A percentile compares a stretch with the other conserved stretches of the same genome.
Conservation (phyloP, 2,888 invertebrate genomes). For the Oscheius sp. region DNA sequence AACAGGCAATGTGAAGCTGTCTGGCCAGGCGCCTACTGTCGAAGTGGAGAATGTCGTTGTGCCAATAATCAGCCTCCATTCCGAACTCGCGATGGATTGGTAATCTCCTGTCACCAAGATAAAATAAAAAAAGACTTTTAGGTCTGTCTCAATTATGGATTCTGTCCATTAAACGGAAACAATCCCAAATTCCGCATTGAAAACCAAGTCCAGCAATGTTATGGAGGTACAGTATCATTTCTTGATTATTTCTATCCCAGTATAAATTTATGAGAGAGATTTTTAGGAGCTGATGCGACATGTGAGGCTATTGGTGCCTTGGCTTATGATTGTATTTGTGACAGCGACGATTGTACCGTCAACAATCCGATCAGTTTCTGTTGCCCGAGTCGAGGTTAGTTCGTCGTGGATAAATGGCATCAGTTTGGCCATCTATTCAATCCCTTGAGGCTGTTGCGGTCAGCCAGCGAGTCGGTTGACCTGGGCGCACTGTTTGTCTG, state of each 20-base stretch:
- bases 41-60: conserved; percentile 71
- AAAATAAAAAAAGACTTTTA: background rate
- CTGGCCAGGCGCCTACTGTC: conserved; percentile 72
- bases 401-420: background rate
- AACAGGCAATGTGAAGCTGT: conserved; percentile 72
- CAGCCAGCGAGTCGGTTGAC: conserved; percentile 18
- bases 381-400: conserved; percentile 70
- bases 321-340: conserved; percentile 72
- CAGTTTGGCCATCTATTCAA: too few relatives aligned
- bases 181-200: conserved; percentile 73
- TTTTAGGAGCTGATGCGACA: conserved; percentile 68
- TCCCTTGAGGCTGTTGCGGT: conserved; percentile 7
- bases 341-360: conserved; percentile 71
- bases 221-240: conserved; percentile 49
- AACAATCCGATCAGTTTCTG: conserved; percentile 73
- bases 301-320: conserved; percentile 72
- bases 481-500: conserved; percentile 19
- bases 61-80: conserved; percentile 73
- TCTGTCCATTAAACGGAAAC: conserved; percentile 72
- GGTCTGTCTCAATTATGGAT: conserved; percentile 72
- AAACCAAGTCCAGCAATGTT: conserved; percentile 72
- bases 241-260: background rate
- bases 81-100: conserved; percentile 65
- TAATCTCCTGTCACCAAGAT: background rate
- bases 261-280: too few relatives aligned